Base-by-base conservation (phyloP, 2,888 invertebrate species). In the Pheosia tremula region DNA sequence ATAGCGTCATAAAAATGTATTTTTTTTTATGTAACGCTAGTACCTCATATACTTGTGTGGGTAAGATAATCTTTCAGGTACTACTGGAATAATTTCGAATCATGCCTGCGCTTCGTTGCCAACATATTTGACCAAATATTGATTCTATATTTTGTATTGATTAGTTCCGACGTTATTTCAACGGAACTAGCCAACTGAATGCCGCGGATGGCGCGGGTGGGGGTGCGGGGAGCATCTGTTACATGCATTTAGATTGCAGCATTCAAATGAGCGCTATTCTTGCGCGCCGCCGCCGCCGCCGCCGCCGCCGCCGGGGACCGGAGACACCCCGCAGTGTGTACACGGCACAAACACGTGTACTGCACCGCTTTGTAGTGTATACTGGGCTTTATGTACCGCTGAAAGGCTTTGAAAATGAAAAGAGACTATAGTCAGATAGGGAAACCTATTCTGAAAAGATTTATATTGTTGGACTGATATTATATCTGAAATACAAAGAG, bases 181-280 rank as follows among this genome's bases (percentile, higher is more conserved):
- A 47, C 47, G 4, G 45, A 45, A 45, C 2, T 47, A 4, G 47
- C 5, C n/a, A 4, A 9, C 47, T 9, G 47, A n/a, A 47, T 5
- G n/a, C n/a, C 47, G 54, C 36, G 11, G 38, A 49, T 38, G 37
- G 24, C 38, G 57, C 6, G 45, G 3, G 10, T 2, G 49, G 52
- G 13, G 39, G 41, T 41, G 45, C 38, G 13, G 41, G 50, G 7
- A 54, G 39, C 43, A 55, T 58, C 56, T 56, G 63, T 61, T 60
- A 64, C 64, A 67, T 70, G 70, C 72, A 70, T 71, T 71, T 74
- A 72, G 60, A 74, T 74, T 66, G 70, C 63, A 53, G 66, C 61
- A 64, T 72, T 74, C 69, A 63, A 69, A 67, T 68, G 62, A 68
- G 67, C 50, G 62, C 64, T 39, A 66, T 69, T 65, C 58, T 66